phyloP scores from a whole-genome alignment of 1,140 invertebrate species.

The Nilaparvata lugens region DNA sequence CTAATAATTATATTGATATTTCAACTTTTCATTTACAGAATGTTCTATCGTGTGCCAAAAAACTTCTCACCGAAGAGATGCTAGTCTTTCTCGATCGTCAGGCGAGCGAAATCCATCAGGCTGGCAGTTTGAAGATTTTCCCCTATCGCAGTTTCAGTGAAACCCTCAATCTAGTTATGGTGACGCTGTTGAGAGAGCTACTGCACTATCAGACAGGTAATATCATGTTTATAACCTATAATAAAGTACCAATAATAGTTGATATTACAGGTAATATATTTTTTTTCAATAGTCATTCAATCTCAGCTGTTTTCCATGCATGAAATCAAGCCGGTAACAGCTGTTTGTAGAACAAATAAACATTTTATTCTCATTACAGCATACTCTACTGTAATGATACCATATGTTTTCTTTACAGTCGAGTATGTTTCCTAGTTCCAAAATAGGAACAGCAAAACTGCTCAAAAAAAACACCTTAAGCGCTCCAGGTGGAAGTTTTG shows the following conservation, averaged over 20 bases:
- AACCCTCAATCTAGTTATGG: slow-evolving; percentile 86
- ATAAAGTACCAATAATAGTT: neutral
- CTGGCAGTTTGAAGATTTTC: slow-evolving; percentile 57
- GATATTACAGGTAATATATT: neutral
- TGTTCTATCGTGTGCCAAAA: slow-evolving; percentile 72
- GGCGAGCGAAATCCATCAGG: slow-evolving; percentile 61
- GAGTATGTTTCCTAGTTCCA: no score
- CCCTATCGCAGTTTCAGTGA: slow-evolving; percentile 91
- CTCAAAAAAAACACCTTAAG: no score
- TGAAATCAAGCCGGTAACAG: no score
- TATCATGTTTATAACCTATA: neutral
- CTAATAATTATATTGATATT: neutral
- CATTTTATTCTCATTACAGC: no score
- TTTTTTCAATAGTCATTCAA: no score
- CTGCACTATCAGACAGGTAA: slow-evolving; percentile 73
- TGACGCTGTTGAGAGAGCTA: slow-evolving; percentile 83
- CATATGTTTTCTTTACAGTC: no score
- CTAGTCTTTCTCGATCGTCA: slow-evolving; percentile 73
- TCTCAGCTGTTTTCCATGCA: no score
- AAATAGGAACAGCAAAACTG: no score
- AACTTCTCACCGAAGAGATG: slow-evolving; percentile 78
- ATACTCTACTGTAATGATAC: no score
- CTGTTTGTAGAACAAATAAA: no score
- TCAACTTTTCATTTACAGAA: slow-evolving; percentile 40
- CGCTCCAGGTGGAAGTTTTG: no score